phyloP scores from a whole-genome alignment of 1,140 invertebrate species.

The Agrypnia vestita region DNA sequence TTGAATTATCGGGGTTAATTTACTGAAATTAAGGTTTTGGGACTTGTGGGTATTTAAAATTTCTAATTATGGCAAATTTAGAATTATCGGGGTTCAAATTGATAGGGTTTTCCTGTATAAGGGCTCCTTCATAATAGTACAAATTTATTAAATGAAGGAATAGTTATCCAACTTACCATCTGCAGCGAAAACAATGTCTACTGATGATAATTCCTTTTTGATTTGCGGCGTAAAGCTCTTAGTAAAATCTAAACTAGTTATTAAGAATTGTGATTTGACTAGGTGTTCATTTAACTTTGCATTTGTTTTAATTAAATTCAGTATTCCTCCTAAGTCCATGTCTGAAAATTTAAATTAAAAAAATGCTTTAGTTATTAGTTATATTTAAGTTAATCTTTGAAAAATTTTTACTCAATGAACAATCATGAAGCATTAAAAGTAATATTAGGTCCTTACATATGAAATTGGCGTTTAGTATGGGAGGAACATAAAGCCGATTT shows the following conservation, averaged over 20 bases:
- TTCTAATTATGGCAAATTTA: no score
- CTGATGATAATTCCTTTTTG: conserved; percentile 70
- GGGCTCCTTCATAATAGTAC: no score
- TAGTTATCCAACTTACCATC: conserved; percentile 77
- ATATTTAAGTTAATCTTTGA: not conserved
- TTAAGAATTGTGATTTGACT: conserved; percentile 71
- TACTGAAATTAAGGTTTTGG: no score
- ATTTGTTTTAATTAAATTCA: conserved; percentile 82
- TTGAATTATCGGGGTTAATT: no score
- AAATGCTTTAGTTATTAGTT: not conserved
- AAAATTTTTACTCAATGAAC: not conserved
- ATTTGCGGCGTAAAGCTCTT: conserved; percentile 75
- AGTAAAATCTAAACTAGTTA: conserved; percentile 81
- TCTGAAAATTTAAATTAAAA: conserved; percentile 73
- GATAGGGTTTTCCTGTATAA: no score
- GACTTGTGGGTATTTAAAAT: no score
- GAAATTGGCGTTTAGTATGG: no score
- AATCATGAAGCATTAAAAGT: no score
- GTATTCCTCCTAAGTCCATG: conserved; percentile 83
- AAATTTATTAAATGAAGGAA: not conserved
- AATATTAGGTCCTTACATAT: no score
- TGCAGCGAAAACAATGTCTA: conserved; percentile 81
- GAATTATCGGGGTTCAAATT: no score
- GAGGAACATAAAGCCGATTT: no score
- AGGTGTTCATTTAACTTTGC: conserved; percentile 77